Base-by-base conservation (phyloP, 2,797 vertebrate species). In the Aeoliscus strigatus region DNA sequence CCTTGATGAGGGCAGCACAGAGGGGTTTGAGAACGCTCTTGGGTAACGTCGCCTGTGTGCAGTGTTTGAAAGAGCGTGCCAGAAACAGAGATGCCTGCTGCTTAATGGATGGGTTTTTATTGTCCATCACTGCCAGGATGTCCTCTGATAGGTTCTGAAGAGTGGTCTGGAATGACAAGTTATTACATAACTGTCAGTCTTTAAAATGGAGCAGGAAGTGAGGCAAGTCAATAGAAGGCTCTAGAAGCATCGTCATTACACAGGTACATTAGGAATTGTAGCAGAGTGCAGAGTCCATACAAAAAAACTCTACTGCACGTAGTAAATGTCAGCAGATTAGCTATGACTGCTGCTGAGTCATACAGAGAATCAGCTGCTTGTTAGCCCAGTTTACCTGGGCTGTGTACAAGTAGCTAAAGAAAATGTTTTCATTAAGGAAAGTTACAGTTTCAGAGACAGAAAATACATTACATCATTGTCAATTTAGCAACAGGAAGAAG, bases 81-180 rank as follows among this genome's bases (percentile, higher is more conserved):
- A 99, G 89, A 70, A 98, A 98, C 23, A 99, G 85, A 4, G 96
- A 95, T 0, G 96, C 91, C 78, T 99, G 96, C 33, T 98, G 95
- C 74, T 98, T 99, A 47, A 99, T 97, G 16, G 94, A 93, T 2
- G 96, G 96, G 52, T 99, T 99, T 86, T 99, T 99, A 76, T 97
- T 99, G 78, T 99, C 96, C 96, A 99, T 98, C 59, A 98, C 95
- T 26, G 75, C 86, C 73, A 98, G 79, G 39, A 99, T 61, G 75
- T 98, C 96, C 68, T 98, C 96, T 10, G 91, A 95, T 57, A 99
- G 81, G 60, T 91, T 98, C 78, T 97, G 94, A 11, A 98, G 71
- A 2, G 91, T 94, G 11, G 95, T 98, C 96, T 99, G 64, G 15
- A 2, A 26, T 8, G 14, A 9, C 23, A 23, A 5, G n/a, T n/a